Percentiles rank a stretch among this genome's conserved stretches.
These are phyloP conservation scores for Saccopteryx bilineata DNA, from an alignment of 2,113 vertebrate genomes.

Conservation along the genomic window DNA sequence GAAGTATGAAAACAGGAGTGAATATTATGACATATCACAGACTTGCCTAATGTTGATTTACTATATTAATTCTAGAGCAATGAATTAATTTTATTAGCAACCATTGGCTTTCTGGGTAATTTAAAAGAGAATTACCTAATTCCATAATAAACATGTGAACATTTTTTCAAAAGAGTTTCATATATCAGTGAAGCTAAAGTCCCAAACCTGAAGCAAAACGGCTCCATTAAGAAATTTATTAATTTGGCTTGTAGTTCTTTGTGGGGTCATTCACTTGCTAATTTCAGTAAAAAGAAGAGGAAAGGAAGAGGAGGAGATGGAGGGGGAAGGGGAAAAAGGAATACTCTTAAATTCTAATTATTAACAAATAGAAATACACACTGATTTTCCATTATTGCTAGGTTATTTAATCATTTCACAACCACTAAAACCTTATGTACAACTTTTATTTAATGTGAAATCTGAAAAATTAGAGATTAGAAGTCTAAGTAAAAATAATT, in stretches of 20 bases:
- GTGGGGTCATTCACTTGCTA: constrained; percentile 5
- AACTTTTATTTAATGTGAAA: constrained; percentile 56
- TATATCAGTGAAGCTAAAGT: constrained; percentile 43
- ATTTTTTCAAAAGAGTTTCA: constrained; percentile 52
- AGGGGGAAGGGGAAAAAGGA: too few relatives aligned
- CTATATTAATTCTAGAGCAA: constrained; percentile 8
- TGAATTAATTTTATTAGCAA: constrained; percentile 36
- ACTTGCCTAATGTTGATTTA: neutral
- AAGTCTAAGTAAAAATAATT: constrained; percentile 60
- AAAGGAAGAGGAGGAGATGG: too few relatives aligned
- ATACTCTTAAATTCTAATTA: constrained; percentile 29
- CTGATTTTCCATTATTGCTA: constrained; percentile 55
- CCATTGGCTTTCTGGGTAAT: neutral
- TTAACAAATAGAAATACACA: constrained; percentile 39
- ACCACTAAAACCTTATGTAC: constrained; percentile 10
- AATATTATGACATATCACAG: constrained; percentile 46
- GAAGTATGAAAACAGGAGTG: constrained; percentile 36
- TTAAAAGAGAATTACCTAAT: constrained; percentile 56
- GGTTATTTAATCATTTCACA: constrained; percentile 55
- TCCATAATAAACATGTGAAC: neutral
- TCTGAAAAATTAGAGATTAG: constrained; percentile 52
- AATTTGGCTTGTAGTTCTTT: constrained; percentile 44
- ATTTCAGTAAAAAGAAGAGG: constrained; percentile 43
- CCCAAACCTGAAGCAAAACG: constrained; percentile 57
- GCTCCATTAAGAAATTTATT: neutral